Evolutionary conservation across 35 echinoderm and acorn worm species (phyloP), one percentile per base, ranked within the genome.

Genomic region (Strongylocentrotus purpuratus): DNA sequence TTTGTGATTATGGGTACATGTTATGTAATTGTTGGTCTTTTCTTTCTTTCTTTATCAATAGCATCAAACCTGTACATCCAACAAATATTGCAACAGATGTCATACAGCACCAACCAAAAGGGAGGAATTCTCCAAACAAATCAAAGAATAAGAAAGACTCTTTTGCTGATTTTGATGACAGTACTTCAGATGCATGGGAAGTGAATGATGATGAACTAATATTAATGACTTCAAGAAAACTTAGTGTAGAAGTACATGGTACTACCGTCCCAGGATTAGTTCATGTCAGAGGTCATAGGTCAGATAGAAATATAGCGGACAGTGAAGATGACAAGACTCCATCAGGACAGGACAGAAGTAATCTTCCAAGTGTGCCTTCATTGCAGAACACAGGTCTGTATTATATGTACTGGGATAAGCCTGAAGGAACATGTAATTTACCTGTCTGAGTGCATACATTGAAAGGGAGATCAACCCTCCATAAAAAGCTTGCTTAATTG

Each of bases 111-210:
- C 96, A 98, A 65, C 78, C 97, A 33, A 95, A 65, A 85, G 93
- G 86, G 87, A 85, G 87, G 32, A 31, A 52, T 20, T 94, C 95
- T 85, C 93, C 94, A 33, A 94, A 95, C 86, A 98, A 98, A 87
- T 88, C 92, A 32, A 46, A 96, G 35, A 95, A 97, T 60, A 96
- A 95, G 92, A 95, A 95, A 33, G 97, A 98, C 89, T 95, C 97
- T 33, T 98, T 98, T 96, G 97, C 97, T 33, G 96, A 96, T 22
- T 98, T 97, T 96, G 97, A 96, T 47, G 95, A 94, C 96, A 98
- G 91, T 88, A 98, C 96, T 94, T 97, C 94, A 47, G 97, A 98
- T 96, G 96, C 93, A 22, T 98, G 97, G 97, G 97, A 98, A 47
- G 92, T 97, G 32, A 96, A 97, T 70, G 97, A 98, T 48, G 95